A percentile compares a stretch with the other conserved stretches of the same genome.
These are phyloP conservation scores for Trigoniulus corallinus DNA, from an alignment of 1,140 invertebrate species.

Conservation along the genomic window DNA sequence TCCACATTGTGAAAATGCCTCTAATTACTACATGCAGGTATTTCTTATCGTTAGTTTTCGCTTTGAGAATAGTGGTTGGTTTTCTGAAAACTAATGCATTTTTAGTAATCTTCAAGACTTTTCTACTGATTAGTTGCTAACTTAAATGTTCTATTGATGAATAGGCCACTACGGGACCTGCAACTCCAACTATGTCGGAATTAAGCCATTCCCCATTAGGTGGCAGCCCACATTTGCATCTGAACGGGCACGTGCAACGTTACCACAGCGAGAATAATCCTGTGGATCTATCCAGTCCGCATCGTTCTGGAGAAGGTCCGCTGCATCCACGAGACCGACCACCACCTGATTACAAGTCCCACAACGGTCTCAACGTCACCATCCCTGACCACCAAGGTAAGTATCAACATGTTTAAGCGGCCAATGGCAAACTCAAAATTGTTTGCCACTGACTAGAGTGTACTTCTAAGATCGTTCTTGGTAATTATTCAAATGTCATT, in stretches of 20 bases:
- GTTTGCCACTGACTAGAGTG: background rate
- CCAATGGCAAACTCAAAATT: background rate
- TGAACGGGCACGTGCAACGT: background rate
- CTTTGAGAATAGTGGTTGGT: background rate
- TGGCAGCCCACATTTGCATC: background rate
- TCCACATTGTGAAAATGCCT: background rate
- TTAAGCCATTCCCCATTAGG: background rate
- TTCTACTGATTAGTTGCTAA: too few species aligned
- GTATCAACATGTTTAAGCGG: slow-evolving; percentile 8
- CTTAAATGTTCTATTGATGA: background rate
- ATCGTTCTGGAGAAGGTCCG: slow-evolving; percentile 8
- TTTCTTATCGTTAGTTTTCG: background rate
- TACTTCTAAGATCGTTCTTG: background rate
- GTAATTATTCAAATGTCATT: background rate
- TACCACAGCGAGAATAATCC: slow-evolving; percentile 12
- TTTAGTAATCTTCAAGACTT: too few species aligned
- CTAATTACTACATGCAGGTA: background rate
- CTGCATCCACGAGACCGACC: slow-evolving; percentile 4
- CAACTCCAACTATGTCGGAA: background rate
- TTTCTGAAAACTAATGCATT: background rate
- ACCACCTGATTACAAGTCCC: slow-evolving; percentile 7
- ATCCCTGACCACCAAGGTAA: slow-evolving; percentile 9
- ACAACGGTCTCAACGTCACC: slow-evolving; percentile 11
- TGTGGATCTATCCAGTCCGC: slow-evolving; percentile 16
- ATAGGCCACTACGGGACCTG: background rate